Percentiles rank a stretch among this genome's conserved stretches.
These are phyloP conservation scores for Metaphire vulgaris DNA, from an alignment of 1,140 invertebrate genomes.

Conservation along the genomic window DNA sequence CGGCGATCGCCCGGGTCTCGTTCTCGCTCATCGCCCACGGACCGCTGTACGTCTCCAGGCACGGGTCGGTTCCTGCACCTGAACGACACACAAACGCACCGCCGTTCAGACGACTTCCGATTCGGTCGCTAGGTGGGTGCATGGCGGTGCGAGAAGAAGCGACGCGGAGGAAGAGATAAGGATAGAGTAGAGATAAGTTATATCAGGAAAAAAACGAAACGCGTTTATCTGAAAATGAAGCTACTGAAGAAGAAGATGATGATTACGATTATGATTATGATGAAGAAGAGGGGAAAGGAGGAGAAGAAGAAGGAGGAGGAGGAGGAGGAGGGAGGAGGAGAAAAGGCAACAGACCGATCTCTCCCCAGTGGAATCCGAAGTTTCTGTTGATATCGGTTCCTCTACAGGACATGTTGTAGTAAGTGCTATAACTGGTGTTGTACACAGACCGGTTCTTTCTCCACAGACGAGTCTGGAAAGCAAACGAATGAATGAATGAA, in stretches of 20 bases:
- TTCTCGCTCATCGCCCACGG: slow-evolving; percentile 16
- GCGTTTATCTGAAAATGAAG: not conserved
- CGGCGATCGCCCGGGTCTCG: slow-evolving; percentile 3
- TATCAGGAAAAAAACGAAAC: no score
- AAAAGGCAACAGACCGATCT: slow-evolving; percentile 21
- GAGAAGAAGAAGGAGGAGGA: slow-evolving; percentile 5
- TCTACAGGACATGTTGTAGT: slow-evolving; percentile 24
- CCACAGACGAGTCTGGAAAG: slow-evolving; percentile 29
- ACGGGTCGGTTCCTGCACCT: slow-evolving; percentile 6
- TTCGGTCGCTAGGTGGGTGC: not conserved
- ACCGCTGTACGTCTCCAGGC: not conserved
- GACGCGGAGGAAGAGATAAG: not conserved
- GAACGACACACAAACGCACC: not conserved
- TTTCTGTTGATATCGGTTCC: slow-evolving; percentile 27
- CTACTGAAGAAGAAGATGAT: slow-evolving; percentile 1
- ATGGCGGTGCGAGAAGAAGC: not conserved
- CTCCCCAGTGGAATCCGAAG: slow-evolving; percentile 27
- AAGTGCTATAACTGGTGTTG: slow-evolving; percentile 21
- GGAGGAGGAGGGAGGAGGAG: slow-evolving; percentile 15
- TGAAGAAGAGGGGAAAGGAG: slow-evolving; percentile 10
- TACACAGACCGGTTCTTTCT: slow-evolving; percentile 27
- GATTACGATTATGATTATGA: not conserved
- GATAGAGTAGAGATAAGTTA: slow-evolving; percentile 4
- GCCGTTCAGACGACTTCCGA: not conserved
- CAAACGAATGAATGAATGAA: no score